Conservation (phyloP, 2,797 vertebrate species). For the Cephalopachus bancanus region DNA sequence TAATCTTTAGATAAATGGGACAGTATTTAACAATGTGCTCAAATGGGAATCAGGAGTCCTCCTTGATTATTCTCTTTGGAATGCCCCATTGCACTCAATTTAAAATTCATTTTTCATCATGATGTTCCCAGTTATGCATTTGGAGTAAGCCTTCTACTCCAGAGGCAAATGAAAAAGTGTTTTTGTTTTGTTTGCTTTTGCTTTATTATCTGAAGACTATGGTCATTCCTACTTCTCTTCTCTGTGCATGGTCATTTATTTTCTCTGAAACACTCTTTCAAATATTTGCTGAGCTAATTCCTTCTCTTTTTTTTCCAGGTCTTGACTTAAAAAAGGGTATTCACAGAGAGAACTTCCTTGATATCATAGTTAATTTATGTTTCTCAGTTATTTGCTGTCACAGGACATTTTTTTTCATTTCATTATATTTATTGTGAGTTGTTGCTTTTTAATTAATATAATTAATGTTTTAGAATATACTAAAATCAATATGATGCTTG, state of each 20-base stretch:
- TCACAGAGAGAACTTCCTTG: not conserved
- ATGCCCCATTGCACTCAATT: not conserved
- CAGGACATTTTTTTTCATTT: not conserved
- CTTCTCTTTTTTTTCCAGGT: not conserved
- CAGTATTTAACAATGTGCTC: not conserved
- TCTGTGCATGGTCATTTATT: not conserved
- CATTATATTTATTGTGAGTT: not conserved
- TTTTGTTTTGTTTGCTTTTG: not conserved
- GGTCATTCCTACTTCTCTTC: not conserved
- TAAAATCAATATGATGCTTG: not conserved
- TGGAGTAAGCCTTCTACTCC: not conserved
- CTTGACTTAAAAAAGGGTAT: not conserved
- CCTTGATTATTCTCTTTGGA: not conserved
- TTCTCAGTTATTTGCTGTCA: not conserved
- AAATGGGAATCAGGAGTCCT: not conserved
- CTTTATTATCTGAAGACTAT: not conserved
- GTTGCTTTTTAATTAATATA: not conserved
- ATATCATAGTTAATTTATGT: not conserved
- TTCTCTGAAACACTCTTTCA: not conserved
- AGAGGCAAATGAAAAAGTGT: not conserved
- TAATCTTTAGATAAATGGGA: not conserved
- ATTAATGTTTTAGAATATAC: not conserved
- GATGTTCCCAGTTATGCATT: not conserved
- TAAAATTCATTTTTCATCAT: conserved; percentile 7
- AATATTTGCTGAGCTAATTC: not conserved